Conservation (phyloP, 2,888 invertebrate species). For the Microplitis deprimator region DNA sequence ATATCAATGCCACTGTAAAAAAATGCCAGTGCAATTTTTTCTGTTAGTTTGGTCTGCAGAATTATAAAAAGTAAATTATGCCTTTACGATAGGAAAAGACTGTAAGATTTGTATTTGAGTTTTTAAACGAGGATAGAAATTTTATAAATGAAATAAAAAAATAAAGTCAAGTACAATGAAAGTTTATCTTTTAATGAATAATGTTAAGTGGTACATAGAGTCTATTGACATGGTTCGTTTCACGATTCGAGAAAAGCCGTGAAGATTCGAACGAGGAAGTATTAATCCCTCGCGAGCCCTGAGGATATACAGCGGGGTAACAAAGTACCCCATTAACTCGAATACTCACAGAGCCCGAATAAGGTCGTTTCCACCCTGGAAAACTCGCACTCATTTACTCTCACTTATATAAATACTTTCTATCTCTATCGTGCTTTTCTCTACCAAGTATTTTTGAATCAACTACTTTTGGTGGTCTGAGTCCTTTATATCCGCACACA, state of each 20-base stretch:
- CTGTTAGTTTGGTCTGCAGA: too few relatives aligned
- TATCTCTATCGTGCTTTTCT: constrained; percentile 35
- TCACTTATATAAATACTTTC: constrained; percentile 14
- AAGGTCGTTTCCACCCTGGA: constrained; percentile 51
- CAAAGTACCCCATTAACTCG: constrained; percentile 62
- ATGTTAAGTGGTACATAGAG: constrained; percentile 15
- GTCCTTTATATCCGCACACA: background rate
- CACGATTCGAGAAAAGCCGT: constrained; percentile 48
- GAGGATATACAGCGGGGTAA: constrained; percentile 54
- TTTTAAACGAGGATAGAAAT: background rate
- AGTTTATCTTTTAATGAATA: constrained; percentile 5
- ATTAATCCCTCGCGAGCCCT: constrained; percentile 58
- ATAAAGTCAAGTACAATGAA: background rate
- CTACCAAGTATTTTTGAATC: constrained; percentile 10
- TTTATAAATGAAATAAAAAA: constrained; percentile 14
- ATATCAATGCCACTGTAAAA: too few relatives aligned
- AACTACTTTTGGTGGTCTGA: constrained; percentile 39
- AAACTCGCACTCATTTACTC: constrained; percentile 40
- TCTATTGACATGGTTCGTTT: constrained; percentile 41
- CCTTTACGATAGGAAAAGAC: too few relatives aligned
- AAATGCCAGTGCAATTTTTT: too few relatives aligned
- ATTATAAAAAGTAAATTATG: too few relatives aligned
- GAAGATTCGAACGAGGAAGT: constrained; percentile 62
- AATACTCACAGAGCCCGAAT: constrained; percentile 51
- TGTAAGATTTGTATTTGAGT: too few relatives aligned